Evolutionary conservation across 2,797 vertebrate genomes (phyloP).

Genomic region (Schizopygopsis pylzovi): DNA sequence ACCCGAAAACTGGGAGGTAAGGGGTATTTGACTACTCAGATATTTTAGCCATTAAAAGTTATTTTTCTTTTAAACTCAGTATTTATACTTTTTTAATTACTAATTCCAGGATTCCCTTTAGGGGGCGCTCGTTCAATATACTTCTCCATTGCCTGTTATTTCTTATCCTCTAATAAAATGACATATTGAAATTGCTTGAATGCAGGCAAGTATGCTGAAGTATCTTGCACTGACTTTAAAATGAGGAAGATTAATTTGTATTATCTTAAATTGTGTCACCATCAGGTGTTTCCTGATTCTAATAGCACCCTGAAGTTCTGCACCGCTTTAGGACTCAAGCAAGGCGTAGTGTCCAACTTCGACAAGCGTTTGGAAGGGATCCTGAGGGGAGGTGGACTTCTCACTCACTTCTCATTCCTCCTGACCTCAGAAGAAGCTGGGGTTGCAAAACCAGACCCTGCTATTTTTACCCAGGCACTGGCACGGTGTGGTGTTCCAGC

Average conservation of each 20-base stretch:
- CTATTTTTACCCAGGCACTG: slow-evolving; percentile 85
- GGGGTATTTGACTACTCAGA: not conserved
- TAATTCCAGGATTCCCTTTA: not conserved
- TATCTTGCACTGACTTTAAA: not conserved
- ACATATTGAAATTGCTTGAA: not conserved
- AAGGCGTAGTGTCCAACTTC: slow-evolving; percentile 92
- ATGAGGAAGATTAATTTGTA: not conserved
- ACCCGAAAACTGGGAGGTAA: slow-evolving; percentile 86
- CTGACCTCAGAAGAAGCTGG: slow-evolving; percentile 87
- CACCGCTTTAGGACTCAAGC: slow-evolving; percentile 78
- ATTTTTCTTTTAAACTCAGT: not conserved
- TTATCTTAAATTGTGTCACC: slow-evolving; percentile 8
- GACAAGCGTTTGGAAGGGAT: slow-evolving; percentile 85
- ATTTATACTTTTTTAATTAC: not conserved
- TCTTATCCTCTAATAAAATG: not conserved
- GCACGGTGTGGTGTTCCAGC: slow-evolving; percentile 70
- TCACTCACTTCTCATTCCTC: slow-evolving; percentile 86
- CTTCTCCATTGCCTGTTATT: not conserved
- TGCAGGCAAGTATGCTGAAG: not conserved
- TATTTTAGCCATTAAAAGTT: not conserved
- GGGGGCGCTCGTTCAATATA: not conserved
- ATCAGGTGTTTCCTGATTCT: slow-evolving; percentile 83
- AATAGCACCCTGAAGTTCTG: slow-evolving; percentile 78
- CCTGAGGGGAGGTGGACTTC: slow-evolving; percentile 78
- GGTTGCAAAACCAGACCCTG: slow-evolving; percentile 83